A percentile compares a stretch with the other conserved stretches of the same genome.
Conservation (phyloP, 2,888 invertebrate species). For the Holacanthella duospinosa region DNA sequence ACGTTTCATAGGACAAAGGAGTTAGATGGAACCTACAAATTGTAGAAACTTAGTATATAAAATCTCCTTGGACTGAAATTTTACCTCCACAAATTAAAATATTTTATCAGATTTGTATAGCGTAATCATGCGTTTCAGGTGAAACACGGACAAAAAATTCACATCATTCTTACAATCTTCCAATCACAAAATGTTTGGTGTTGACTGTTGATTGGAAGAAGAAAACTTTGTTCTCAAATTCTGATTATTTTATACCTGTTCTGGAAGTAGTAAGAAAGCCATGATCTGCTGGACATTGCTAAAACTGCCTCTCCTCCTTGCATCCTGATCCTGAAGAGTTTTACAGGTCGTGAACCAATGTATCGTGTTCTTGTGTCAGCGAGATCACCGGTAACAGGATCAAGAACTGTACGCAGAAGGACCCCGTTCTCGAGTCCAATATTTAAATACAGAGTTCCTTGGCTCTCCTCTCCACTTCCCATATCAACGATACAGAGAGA, state of each 20-base stretch:
- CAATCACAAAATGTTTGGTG: no score
- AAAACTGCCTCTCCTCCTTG: conserved; percentile 93
- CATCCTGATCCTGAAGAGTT: conserved; percentile 88
- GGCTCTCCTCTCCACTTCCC: conserved; percentile 54
- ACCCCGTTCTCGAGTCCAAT: conserved; percentile 97
- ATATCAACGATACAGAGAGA: conserved; percentile 94
- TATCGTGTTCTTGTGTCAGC: conserved; percentile 96
- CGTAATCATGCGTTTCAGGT: conserved; percentile 35
- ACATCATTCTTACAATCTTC: no score
- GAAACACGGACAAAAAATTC: conserved; percentile 37
- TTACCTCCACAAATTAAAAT: not conserved
- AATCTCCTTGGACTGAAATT: not conserved
- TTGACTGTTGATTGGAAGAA: no score
- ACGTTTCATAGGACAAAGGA: conserved; percentile 86
- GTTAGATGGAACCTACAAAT: conserved; percentile 69
- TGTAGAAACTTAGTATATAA: not conserved
- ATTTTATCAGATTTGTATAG: conserved; percentile 5
- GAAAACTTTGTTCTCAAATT: not conserved
- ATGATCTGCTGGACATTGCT: conserved; percentile 94
- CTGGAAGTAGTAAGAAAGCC: conserved; percentile 97
- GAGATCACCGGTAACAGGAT: conserved; percentile 90
- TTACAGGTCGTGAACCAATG: conserved; percentile 88
- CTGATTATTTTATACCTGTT: conserved; percentile 49
- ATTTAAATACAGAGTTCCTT: conserved; percentile 77
- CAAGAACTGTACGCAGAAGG: conserved; percentile 80